Evolutionary conservation across 2,888 invertebrate genomes (phyloP).

Genomic region (Caenorhabditis sp.): DNA sequence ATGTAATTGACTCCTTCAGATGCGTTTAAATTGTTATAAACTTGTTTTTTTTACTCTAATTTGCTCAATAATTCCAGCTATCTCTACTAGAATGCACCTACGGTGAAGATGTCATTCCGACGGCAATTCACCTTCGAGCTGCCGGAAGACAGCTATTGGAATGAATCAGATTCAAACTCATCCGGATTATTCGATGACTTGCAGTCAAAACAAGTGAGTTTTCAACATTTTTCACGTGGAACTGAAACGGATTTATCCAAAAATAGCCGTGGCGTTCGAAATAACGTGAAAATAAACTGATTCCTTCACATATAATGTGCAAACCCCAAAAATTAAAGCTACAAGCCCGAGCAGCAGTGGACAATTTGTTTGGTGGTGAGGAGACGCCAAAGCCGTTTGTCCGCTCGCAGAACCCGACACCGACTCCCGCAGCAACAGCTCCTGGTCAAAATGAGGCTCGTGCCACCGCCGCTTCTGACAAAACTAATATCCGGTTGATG

Average conservation of each 20-base stretch:
- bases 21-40: too few relatives aligned
- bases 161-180: slow-evolving; percentile 69
- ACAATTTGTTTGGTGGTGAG: slow-evolving; percentile 70
- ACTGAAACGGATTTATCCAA: neutral
- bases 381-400: slow-evolving; percentile 59
- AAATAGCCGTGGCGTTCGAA: neutral
- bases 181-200: slow-evolving; percentile 75
- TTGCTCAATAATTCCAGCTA: too few relatives aligned
- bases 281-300: neutral
- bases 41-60: too few relatives aligned
- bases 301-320: slow-evolving; percentile 34
- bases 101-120: slow-evolving; percentile 67
- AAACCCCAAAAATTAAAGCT: slow-evolving; percentile 56
- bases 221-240: slow-evolving; percentile 40
- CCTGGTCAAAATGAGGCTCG: slow-evolving; percentile 24
- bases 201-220: slow-evolving; percentile 71
- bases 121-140: slow-evolving; percentile 79
- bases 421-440: slow-evolving; percentile 21
- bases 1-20: too few relatives aligned
- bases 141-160: slow-evolving; percentile 80
- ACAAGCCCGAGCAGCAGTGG: slow-evolving; percentile 72
- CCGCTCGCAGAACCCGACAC: slow-evolving; percentile 33
- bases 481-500: slow-evolving; percentile 48
- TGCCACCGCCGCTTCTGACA: slow-evolving; percentile 38
- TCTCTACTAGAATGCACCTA: too few relatives aligned